Evolutionary conservation across 1,140 invertebrate species (phyloP).

Genomic region (Eupristina koningsbergeri): DNA sequence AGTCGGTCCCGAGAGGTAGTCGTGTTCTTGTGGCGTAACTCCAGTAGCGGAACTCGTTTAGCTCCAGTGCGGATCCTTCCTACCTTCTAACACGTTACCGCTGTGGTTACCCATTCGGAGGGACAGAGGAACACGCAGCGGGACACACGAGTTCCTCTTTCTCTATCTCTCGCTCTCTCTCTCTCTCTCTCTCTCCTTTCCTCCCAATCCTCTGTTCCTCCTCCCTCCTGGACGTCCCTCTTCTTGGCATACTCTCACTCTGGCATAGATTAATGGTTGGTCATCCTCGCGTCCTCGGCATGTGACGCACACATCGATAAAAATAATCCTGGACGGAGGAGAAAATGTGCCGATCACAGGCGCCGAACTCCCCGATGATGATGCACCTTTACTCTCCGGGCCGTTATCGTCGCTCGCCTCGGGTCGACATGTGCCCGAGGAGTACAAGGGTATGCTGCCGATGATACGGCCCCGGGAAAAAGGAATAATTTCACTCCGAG

Average conservation of each 20-base stretch:
- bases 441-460: background rate
- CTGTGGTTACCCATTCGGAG: background rate
- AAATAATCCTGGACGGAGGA: conserved; percentile 29
- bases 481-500: background rate
- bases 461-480: background rate
- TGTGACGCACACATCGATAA: conserved; percentile 29
- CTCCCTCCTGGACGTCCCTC: too few species aligned
- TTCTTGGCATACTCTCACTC: background rate
- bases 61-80: conserved; percentile 17
- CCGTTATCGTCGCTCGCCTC: conserved; percentile 16
- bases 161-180: background rate
- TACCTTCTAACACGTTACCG: conserved; percentile 17
- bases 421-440: background rate
- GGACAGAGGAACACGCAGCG: background rate
- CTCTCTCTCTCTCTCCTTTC: background rate
- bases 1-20: background rate
- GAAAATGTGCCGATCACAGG: conserved; percentile 25
- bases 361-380: conserved; percentile 32
- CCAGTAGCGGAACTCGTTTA: conserved; percentile 38
- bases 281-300: conserved; percentile 13
- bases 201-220: background rate
- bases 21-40: conserved; percentile 29
- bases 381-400: background rate
- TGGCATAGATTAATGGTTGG: conserved; percentile 49
- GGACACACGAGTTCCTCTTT: background rate